Base-by-base conservation (phyloP, 2,113 vertebrate genomes). In the Eupsittula cactorum region DNA sequence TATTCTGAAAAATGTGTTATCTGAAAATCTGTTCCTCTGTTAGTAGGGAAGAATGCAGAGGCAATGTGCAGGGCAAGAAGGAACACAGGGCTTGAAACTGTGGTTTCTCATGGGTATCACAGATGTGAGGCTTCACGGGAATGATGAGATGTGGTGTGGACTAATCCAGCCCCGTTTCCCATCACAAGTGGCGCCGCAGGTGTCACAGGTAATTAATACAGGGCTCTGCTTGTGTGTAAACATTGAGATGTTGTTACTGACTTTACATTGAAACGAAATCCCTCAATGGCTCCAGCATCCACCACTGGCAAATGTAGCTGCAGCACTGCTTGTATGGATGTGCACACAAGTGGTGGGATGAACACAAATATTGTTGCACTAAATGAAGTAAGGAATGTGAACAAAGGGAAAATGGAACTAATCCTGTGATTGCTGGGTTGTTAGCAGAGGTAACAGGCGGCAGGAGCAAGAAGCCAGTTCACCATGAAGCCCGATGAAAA, bases 401-500 rank as follows among this genome's bases (percentile, higher is more conserved):
- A 96, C 90, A 96, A 97, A 94, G 74, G 93, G 80, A 81, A 89
- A 97, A 97, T 97, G 74, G 93, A 96, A 95, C 95, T 96, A 92
- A 96, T 93, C 97, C 93, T 3, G 7, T 75, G 82, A 76, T 93
- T 97, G 95, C 95, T 81, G 76, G 95, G 97, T 91, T 97, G 92
- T 96, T 96, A 97, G 93, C 95, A 83, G 97, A 97, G 87, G 94
- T 96, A 97, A 94, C 97, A 97, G 96, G 64, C 98, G 97, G 97
- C 97, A 96, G 97, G 97, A 97, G 96, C 94, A 96, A 98, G 97
- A 90, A 98, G 97, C 85, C 95, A 94, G 92, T 97, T 98, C 96
- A 95, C 93, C 95, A 84, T 68, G 92, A 95, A 91, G 96, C 83
- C 97, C 97, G 95, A 97, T 97, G 97, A 98, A 98, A 98, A 98